Conservation (phyloP, 2,888 invertebrate genomes). For the Schrankia costaestrigalis region DNA sequence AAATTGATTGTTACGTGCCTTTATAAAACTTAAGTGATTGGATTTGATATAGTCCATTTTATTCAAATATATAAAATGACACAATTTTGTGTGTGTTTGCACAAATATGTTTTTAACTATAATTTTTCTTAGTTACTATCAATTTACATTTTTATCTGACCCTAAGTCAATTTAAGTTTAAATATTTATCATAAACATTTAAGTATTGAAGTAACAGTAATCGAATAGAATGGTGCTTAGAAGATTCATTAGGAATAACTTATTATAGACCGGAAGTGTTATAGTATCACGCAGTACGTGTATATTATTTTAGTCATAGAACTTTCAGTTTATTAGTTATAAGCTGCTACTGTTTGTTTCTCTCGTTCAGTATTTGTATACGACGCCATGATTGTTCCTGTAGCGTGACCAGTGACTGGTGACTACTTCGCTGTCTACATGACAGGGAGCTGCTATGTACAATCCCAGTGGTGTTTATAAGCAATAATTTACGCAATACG, state of each 20-base stretch:
- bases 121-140: slow-evolving; percentile 55
- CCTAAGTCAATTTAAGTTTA: slow-evolving; percentile 69
- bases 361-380: slow-evolving; percentile 40
- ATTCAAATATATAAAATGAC: slow-evolving; percentile 55
- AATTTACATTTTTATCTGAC: slow-evolving; percentile 61
- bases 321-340: slow-evolving; percentile 42
- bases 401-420: slow-evolving; percentile 38
- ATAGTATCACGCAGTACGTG: slow-evolving; percentile 50
- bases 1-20: slow-evolving; percentile 78
- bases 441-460: slow-evolving; percentile 39
- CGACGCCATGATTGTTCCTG: no score
- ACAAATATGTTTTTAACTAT: slow-evolving; percentile 68
- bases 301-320: slow-evolving; percentile 53
- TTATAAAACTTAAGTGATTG: slow-evolving; percentile 66
- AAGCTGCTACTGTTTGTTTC: slow-evolving; percentile 32
- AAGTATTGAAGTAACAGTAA: slow-evolving; percentile 73
- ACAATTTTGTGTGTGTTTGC: slow-evolving; percentile 68
- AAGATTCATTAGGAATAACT: slow-evolving; percentile 68
- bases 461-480: slow-evolving; percentile 42
- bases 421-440: slow-evolving; percentile 36
- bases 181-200: slow-evolving; percentile 58
- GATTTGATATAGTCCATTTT: slow-evolving; percentile 71
- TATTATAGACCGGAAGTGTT: slow-evolving; percentile 61
- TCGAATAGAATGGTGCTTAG: slow-evolving; percentile 81
- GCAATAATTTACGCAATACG: slow-evolving; percentile 46